Evolutionary conservation across 2,113 vertebrate species (phyloP), one percentile per base, ranked within the genome.

Genomic region (Rhinichthys klamathensis): DNA sequence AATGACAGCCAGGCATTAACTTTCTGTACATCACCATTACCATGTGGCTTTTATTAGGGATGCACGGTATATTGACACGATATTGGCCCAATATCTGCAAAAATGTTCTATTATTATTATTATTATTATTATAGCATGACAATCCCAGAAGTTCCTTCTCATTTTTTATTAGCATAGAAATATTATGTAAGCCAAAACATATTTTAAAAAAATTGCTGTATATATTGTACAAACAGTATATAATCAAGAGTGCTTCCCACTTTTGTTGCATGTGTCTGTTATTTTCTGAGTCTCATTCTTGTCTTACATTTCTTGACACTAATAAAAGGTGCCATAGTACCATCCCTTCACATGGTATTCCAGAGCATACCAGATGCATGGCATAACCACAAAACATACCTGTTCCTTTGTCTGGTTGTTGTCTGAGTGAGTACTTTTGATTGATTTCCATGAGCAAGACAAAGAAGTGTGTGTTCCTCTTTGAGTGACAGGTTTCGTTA

Each of bases 391-490:
- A 49, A 51, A 54, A 11, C 49, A 32, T 76, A 67, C 18, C 61
- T 69, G 79, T 51, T 69, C 21, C 27, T 67, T 65, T 80, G 60
- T 67, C 27, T 63, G 77, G 13, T 35, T 78, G 3, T 32, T 78
- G 32, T 60, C 30, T 21, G 27, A 23, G 6, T 60, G 32, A 27
- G 76, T 41, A 41, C 23, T 75, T 30, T 15, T 61, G 30, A 60
- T 79, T 41, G 35, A 61, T 77, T 35, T 77, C 2, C 30, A 1
- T 41, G 32, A 60, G 76, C 16, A 15, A 54, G 74, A 76, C 35
- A 56, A 56, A 35, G 75, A 77, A 58, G 30, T 78, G 75, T 78
- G 46, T 54, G 30, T 72, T 70, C 35, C 21, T 78, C 30, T 35
- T 35, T 27, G 23, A 27, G 13, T 65, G 60, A 80, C 60, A 65